These are phyloP conservation scores for Carettochelys insculpta DNA, from an alignment of 2,113 vertebrate genomes.

Conservation along the genomic window DNA sequence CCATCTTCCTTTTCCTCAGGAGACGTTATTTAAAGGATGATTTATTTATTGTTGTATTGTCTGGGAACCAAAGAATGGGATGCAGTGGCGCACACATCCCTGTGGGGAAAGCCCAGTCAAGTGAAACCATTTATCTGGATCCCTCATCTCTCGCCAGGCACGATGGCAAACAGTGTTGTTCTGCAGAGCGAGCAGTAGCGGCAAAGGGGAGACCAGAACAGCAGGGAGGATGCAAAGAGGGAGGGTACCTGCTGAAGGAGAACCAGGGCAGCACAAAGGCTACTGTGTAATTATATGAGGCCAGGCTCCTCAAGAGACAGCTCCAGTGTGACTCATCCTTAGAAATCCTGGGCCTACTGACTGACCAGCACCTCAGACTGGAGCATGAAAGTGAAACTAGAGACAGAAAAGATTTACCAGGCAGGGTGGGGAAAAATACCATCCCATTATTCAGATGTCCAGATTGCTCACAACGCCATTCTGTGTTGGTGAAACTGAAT, in stretches of 20 bases:
- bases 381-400: neutral
- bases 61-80: neutral
- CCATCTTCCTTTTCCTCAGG: neutral
- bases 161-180: neutral
- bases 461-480: neutral
- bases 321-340: accelerated
- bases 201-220: neutral
- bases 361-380: neutral
- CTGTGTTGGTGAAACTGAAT: accelerated
- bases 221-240: neutral
- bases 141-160: neutral
- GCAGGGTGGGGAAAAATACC: neutral
- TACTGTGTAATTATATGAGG: accelerated
- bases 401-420: neutral
- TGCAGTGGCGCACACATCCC: accelerated
- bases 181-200: neutral
- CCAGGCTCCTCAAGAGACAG: neutral
- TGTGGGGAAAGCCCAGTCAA: neutral
- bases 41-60: constrained; percentile 14
- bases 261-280: neutral
- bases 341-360: neutral
- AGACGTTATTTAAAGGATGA: constrained; percentile 24
- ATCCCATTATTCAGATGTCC: neutral
- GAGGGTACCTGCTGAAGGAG: neutral
- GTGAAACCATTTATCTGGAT: neutral